phyloP scores from a whole-genome alignment of 2,888 invertebrate species.

The Syrista parreyssii region DNA sequence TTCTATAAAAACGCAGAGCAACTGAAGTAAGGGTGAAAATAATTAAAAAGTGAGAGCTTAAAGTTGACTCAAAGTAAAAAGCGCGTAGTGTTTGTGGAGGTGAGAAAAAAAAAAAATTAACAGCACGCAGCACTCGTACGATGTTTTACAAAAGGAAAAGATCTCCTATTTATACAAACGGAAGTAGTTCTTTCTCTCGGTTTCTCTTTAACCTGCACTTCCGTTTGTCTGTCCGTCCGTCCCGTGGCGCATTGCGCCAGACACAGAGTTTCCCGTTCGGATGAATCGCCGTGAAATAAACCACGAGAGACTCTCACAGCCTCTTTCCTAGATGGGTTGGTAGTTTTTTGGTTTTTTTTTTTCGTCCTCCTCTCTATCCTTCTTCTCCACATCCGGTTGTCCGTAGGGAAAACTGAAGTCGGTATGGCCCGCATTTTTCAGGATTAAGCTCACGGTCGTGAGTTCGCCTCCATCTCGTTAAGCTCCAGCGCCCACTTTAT shows the following conservation, averaged over 20 bases:
- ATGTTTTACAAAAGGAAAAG: background rate
- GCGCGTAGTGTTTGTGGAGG: background rate
- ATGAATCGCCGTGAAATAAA: background rate
- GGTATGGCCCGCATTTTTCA: background rate
- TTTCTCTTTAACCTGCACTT: background rate
- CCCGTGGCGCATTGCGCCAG: background rate
- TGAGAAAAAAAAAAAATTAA: background rate
- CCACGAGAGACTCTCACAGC: background rate
- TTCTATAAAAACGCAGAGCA: background rate
- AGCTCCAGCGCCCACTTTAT: background rate
- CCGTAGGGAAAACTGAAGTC: background rate
- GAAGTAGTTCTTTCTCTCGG: background rate
- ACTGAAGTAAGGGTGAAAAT: background rate
- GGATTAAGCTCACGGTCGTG: background rate
- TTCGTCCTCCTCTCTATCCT: background rate
- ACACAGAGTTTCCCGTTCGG: background rate
- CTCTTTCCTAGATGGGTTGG: background rate
- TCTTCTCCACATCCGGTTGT: background rate
- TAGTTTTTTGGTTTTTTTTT: background rate
- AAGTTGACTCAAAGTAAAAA: background rate
- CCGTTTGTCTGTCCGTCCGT: background rate
- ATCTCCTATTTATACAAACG: background rate
- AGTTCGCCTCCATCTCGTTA: background rate
- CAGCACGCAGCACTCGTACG: background rate
- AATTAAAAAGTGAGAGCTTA: background rate